These are phyloP conservation scores for Tribolium madens DNA, from an alignment of 1,140 invertebrate genomes.

Conservation along the genomic window DNA sequence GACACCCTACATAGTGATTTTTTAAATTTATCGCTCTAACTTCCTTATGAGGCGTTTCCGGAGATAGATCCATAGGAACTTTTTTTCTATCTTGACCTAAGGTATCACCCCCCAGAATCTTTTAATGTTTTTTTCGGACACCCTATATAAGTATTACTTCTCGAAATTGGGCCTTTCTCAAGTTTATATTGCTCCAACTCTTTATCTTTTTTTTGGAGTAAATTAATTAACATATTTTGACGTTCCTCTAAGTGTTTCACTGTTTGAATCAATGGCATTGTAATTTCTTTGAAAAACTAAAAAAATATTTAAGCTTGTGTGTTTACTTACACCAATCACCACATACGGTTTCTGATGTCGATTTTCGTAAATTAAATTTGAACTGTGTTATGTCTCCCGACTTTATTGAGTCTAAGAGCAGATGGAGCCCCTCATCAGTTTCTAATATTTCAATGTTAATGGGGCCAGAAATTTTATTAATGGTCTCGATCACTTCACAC, in stretches of 20 bases:
- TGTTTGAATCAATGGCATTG: constrained; percentile 43
- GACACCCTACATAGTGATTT: no score
- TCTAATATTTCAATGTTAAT: neutral
- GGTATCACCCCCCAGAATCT: no score
- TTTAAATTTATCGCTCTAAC: no score
- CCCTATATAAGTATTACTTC: no score
- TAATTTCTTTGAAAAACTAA: constrained; percentile 47
- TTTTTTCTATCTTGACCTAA: no score
- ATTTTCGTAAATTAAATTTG: constrained; percentile 26
- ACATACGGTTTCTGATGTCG: constrained; percentile 16
- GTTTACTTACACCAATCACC: neutral
- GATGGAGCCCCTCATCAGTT: neutral
- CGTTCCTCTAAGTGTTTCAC: constrained; percentile 36
- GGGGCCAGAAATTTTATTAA: constrained; percentile 26
- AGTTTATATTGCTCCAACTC: constrained; percentile 44
- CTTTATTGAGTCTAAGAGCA: neutral
- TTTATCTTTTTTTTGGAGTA: constrained; percentile 42
- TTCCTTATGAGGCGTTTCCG: no score
- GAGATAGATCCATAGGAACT: no score
- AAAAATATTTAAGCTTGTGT: neutral
- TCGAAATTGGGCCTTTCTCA: constrained; percentile 43
- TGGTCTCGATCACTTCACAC: neutral
- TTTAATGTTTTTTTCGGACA: no score
- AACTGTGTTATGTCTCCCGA: constrained; percentile 17
- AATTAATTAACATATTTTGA: constrained; percentile 21